phyloP scores from a whole-genome alignment of 2,113 vertebrate species.

The Hiodon alosoides region DNA sequence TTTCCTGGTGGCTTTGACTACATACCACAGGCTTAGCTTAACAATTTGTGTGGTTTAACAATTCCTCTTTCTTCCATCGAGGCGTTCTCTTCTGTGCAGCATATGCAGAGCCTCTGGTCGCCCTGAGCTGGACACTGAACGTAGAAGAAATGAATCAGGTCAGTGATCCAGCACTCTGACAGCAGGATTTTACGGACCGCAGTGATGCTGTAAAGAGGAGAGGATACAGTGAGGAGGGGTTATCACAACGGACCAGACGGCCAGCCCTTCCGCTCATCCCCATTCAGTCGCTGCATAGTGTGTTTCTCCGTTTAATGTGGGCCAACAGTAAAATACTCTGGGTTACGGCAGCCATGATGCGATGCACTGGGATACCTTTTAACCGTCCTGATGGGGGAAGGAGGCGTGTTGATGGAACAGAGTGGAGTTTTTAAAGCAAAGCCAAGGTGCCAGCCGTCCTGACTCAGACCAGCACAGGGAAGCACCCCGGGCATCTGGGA shows the following conservation, averaged over 20 bases:
- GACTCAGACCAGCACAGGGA: not conserved
- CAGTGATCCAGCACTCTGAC: too few species aligned
- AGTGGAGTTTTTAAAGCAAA: slow-evolving; percentile 39
- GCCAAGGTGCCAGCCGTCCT: not conserved
- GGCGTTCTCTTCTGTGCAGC: too few species aligned
- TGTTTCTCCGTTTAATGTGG: slow-evolving; percentile 6
- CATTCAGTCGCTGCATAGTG: not conserved
- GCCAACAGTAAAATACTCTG: not conserved
- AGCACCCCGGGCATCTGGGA: not conserved
- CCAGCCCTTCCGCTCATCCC: slow-evolving; percentile 1
- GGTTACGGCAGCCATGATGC: slow-evolving; percentile 19
- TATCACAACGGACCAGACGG: not conserved
- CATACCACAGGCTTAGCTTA: too few species aligned
- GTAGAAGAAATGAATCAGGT: too few species aligned
- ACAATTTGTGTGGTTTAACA: too few species aligned
- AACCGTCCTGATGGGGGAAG: slow-evolving; percentile 28
- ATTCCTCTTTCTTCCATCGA: too few species aligned
- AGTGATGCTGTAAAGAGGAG: too few species aligned
- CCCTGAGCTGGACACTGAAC: too few species aligned
- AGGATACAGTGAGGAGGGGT: too few species aligned
- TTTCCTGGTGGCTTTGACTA: too few species aligned
- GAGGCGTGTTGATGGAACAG: slow-evolving; percentile 43
- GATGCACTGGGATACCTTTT: slow-evolving; percentile 48
- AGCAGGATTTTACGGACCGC: too few species aligned
- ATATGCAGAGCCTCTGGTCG: too few species aligned